phyloP scores from a whole-genome alignment of 2,113 vertebrate genomes.

The Mirza zaza region DNA sequence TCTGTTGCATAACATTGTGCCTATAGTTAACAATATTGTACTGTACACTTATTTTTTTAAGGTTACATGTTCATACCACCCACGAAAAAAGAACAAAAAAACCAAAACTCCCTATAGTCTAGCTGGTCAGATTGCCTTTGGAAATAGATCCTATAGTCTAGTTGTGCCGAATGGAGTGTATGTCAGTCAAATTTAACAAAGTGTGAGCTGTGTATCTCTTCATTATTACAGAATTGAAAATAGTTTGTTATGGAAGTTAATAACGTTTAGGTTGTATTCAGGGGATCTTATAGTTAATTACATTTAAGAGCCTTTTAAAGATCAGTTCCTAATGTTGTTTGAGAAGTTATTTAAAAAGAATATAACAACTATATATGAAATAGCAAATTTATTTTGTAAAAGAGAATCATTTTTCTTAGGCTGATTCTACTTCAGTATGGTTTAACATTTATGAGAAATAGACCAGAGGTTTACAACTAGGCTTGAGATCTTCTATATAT shows the following conservation, averaged over 20 bases:
- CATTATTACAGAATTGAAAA: neutral
- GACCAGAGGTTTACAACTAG: neutral
- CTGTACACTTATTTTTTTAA: neutral
- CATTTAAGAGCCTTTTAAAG: neutral
- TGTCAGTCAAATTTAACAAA: neutral
- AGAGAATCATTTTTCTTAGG: neutral
- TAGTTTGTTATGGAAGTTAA: neutral
- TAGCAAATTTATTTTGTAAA: slow-evolving; percentile 1
- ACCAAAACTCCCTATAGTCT: neutral
- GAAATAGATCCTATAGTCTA: neutral
- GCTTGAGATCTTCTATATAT: neutral
- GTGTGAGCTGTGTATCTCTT: neutral
- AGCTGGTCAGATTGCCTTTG: neutral
- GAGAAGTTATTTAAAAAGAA: neutral
- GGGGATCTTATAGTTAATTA: neutral
- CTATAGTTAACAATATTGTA: neutral
- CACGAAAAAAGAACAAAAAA: neutral
- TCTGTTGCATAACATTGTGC: neutral
- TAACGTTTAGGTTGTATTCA: neutral
- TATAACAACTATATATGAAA: neutral
- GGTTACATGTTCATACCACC: neutral
- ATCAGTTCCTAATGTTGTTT: neutral
- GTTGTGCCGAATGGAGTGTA: neutral
- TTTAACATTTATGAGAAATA: neutral
- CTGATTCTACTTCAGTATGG: neutral